Base-by-base conservation (phyloP, 2,888 invertebrate species). In the Cerastis leucographa region DNA sequence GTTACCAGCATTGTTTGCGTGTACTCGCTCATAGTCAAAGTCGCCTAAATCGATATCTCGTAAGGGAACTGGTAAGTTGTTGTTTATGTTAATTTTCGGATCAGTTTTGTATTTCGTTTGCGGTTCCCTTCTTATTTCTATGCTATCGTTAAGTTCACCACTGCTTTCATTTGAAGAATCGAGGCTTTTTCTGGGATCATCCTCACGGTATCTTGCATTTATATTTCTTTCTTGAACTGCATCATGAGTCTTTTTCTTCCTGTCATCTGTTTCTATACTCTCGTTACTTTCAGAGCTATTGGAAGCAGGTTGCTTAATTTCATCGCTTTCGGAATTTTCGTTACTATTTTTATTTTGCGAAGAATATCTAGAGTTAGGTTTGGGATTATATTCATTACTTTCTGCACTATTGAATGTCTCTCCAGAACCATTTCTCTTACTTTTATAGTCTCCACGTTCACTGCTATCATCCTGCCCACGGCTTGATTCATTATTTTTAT, bases 11-110 rank as follows among this genome's bases (percentile, higher is more conserved):
- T 92, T 89, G 82, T 93, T 92, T 29, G 92, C 73, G 72, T 92
- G 87, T 85, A 93, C 89, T 87, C 87, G 92, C 90, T 94, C 94
- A 83, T 93, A 92, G 80, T 92, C 93, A 77, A 93, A 94, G 83
- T 94, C 92, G 70, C 85, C 90, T 81, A 92, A 89, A 80, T 94
- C 93, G 51, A 92, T 91, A 64, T 94, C 92, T 88, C 92, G 92
- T 80, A 92, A 89, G 64, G 82, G 85, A 46, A 75, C 76, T 17
- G 90, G 86, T 25, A 85, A 78, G 11, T 51, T 88, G 76, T 83
- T 42, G 2, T 51, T 88, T 76, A 82, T 42, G 6, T 72, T 19
- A 68, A 44, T 74, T 66, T 46, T 62, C 67, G 56, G 44, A 65
- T 68, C 42, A n/a, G 44, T 70, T 76, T 78, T 70, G 19, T 78